Conservation (phyloP, 2,888 invertebrate genomes). For the Aethes cnicana region DNA sequence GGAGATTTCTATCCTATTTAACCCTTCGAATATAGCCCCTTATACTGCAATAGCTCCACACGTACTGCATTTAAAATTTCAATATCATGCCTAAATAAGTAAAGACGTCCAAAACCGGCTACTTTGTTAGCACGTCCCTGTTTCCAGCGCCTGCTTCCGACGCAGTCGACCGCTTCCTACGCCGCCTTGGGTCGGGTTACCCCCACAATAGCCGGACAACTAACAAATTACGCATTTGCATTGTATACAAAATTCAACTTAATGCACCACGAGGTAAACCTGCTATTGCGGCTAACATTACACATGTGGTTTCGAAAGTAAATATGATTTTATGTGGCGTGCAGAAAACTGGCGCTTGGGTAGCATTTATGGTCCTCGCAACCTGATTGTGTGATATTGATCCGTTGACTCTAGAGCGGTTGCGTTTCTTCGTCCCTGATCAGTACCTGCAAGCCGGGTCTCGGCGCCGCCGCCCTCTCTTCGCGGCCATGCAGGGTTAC, state of each 20-base stretch:
- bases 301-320: neutral
- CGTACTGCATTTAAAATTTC: neutral
- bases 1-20: too few species aligned
- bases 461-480: too few species aligned
- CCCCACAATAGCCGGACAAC: conserved; percentile 52
- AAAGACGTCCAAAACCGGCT: conserved; percentile 13
- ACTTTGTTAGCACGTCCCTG: conserved; percentile 38
- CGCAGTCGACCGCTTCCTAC: conserved; percentile 69
- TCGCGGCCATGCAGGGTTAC: too few species aligned
- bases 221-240: too few species aligned
- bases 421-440: too few species aligned
- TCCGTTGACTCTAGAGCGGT: too few species aligned
- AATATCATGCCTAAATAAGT: neutral
- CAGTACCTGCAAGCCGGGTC: too few species aligned
- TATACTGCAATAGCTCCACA: too few species aligned
- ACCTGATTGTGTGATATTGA: conserved; percentile 30
- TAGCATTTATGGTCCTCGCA: conserved; percentile 38
- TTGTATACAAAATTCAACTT: too few species aligned
- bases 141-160: conserved; percentile 50
- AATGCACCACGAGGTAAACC: too few species aligned
- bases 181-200: conserved; percentile 50
- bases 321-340: neutral
- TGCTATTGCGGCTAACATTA: neutral
- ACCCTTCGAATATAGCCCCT: too few species aligned
- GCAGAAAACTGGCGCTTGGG: neutral